A percentile compares a stretch with the other conserved stretches of the same genome.
Conservation (phyloP, 2,113 vertebrate genomes). For the Clarias gariepinus region DNA sequence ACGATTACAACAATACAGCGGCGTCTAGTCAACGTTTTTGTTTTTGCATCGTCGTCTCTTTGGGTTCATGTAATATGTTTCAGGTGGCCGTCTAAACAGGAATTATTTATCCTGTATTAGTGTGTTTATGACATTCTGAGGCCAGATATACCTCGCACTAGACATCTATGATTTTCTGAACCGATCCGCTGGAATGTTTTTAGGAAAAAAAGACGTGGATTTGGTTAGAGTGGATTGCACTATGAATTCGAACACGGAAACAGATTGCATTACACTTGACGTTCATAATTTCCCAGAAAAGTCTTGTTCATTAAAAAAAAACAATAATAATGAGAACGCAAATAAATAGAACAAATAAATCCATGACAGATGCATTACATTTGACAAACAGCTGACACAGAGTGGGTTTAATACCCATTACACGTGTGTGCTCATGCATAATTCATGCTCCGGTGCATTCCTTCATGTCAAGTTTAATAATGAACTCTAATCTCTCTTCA, state of each 20-base stretch:
- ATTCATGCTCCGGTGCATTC: background rate
- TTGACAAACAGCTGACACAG: background rate
- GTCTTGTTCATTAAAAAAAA: too few species aligned
- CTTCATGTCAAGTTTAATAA: slow-evolving; percentile 12
- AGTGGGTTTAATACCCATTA: background rate
- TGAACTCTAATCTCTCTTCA: slow-evolving; percentile 24
- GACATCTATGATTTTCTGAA: background rate
- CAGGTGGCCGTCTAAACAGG: too few species aligned
- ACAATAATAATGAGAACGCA: background rate
- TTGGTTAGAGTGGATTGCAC: background rate
- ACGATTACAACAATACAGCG: too few species aligned
- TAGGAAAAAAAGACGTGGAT: background rate
- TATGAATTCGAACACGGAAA: background rate
- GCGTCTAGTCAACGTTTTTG: too few species aligned
- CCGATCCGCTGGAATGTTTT: background rate
- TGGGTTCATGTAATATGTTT: too few species aligned
- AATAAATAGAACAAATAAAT: background rate
- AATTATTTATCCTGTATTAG: background rate
- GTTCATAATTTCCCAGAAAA: background rate
- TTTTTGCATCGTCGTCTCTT: too few species aligned
- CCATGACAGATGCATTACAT: background rate
- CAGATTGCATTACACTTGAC: background rate
- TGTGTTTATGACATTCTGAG: background rate
- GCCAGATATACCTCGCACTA: background rate
- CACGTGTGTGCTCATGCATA: background rate